Evolutionary conservation across 2,113 vertebrate species (phyloP), one percentile per base, ranked within the genome.

Genomic region (Oncorhynchus keta): DNA sequence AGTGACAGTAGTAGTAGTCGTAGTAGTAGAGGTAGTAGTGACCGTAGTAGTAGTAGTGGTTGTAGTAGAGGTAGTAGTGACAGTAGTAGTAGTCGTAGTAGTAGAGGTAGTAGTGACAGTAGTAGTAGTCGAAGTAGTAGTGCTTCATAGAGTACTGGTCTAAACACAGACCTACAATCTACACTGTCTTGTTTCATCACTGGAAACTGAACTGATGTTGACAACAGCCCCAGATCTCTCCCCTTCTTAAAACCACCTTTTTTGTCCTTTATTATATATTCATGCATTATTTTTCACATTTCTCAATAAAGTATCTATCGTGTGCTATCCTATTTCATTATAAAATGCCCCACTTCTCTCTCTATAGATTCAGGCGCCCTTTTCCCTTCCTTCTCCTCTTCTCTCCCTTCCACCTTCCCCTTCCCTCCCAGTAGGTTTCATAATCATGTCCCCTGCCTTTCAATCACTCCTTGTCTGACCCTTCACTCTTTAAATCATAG

Each of bases 401-500:
- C 12, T 48, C 18, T 18, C 30, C 26, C 73, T 81, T 79, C 82
- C 65, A 59, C 76, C 79, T 77, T 13, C 66, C 82, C 16, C 80
- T 77, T 13, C 66, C 82, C 16, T 55, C 51, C 51, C 51, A 8
- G 3, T 5, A 14, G 12, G 51, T 76, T 76, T 78, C 76, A 78
- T 87, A 83, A 87, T 84, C 78, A 85, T 83, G 83, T 78, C 68
- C 35, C 75, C 77, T 82, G 88, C 89, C 86, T 83, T 82, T 85
- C 87, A 81, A 80, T 76, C 84, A 55, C 51, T 55, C 51, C 12
- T 55, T 18, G 14, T 22, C 67, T 89, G 82, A 90, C 89, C 88
- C 88, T 83, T 80, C 18, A 57, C 85, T 84, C 78, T 79, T 79
- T 88, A 91, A 91, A 92, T 91, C 88, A 89, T 73, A 83, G 65